phyloP scores from a whole-genome alignment of 2,888 invertebrate genomes.

The Drosophila eohydei region DNA sequence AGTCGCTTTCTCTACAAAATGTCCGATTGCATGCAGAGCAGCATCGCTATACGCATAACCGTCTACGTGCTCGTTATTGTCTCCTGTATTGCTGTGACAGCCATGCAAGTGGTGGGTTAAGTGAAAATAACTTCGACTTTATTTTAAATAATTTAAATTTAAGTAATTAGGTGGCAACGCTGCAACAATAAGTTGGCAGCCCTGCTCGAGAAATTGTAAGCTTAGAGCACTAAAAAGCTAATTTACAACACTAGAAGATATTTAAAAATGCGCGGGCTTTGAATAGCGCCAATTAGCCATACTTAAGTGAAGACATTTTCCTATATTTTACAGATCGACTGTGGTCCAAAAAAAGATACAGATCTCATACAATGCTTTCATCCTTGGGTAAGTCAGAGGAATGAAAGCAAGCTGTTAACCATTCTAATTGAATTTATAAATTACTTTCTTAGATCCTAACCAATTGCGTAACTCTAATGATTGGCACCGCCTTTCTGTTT shows the following conservation, averaged over 20 bases:
- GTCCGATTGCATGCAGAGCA: constrained; percentile 88
- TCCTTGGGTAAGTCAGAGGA: constrained; percentile 81
- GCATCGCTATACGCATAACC: constrained; percentile 87
- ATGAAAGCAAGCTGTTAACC: background rate
- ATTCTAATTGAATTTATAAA: no score
- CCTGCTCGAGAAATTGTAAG: background rate
- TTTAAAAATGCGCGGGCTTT: background rate
- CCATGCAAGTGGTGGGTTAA: constrained; percentile 70
- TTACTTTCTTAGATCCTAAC: constrained; percentile 84
- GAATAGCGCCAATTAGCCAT: background rate
- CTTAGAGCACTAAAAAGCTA: background rate
- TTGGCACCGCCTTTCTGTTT: constrained; percentile 91
- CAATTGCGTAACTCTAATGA: constrained; percentile 86
- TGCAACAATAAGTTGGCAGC: background rate
- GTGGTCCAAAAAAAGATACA: constrained; percentile 25
- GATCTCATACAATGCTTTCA: constrained; percentile 78
- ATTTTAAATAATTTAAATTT: background rate
- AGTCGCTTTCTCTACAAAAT: constrained; percentile 87
- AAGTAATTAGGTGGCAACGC: constrained; percentile 1
- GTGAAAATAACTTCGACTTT: background rate
- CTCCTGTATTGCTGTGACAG: constrained; percentile 86
- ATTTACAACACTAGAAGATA: background rate
- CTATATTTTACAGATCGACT: constrained; percentile 37
- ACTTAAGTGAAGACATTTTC: background rate
- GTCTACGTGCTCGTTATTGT: constrained; percentile 89